phyloP scores from a whole-genome alignment of 1,140 invertebrate genomes.

The Calliopsis andreniformis region DNA sequence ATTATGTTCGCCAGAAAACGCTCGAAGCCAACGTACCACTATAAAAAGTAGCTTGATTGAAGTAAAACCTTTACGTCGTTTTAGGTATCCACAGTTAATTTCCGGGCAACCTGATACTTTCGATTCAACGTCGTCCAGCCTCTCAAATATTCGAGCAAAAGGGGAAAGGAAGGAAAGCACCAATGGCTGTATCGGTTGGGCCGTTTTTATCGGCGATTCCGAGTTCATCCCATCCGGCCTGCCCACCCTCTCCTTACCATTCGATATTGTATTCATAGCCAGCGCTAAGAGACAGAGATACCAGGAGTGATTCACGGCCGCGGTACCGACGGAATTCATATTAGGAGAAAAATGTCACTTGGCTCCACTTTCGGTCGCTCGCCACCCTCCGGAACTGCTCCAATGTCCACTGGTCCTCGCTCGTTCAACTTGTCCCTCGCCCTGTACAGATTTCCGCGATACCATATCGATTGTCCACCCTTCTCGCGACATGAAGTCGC shows the following conservation, averaged over 20 bases:
- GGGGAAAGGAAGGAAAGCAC: conserved; percentile 47
- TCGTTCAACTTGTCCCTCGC: conserved; percentile 6
- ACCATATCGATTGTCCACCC: conserved; percentile 23
- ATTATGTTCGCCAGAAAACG: no score
- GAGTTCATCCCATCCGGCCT: conserved; percentile 56
- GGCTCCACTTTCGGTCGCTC: background rate
- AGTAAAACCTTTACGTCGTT: no score
- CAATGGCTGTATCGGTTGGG: conserved; percentile 46
- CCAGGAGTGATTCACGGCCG: conserved; percentile 65
- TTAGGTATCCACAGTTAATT: no score
- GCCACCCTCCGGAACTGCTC: conserved; percentile 11
- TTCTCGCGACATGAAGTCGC: conserved; percentile 3
- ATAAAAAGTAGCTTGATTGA: no score
- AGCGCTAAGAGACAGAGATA: conserved; percentile 66
- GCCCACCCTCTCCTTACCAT: conserved; percentile 50
- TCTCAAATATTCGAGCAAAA: conserved; percentile 19
- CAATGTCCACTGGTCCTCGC: conserved; percentile 27
- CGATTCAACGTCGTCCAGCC: no score
- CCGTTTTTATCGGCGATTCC: conserved; percentile 70
- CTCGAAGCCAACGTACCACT: no score
- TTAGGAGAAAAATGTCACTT: conserved; percentile 66
- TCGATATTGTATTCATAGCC: conserved; percentile 75
- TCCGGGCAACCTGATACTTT: no score
- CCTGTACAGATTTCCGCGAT: conserved; percentile 31
- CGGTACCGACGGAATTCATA: conserved; percentile 64